Percentiles rank a stretch among this genome's conserved stretches.
phyloP scores from a whole-genome alignment of 2,113 vertebrate genomes.

The Motacilla tschutschensis region DNA sequence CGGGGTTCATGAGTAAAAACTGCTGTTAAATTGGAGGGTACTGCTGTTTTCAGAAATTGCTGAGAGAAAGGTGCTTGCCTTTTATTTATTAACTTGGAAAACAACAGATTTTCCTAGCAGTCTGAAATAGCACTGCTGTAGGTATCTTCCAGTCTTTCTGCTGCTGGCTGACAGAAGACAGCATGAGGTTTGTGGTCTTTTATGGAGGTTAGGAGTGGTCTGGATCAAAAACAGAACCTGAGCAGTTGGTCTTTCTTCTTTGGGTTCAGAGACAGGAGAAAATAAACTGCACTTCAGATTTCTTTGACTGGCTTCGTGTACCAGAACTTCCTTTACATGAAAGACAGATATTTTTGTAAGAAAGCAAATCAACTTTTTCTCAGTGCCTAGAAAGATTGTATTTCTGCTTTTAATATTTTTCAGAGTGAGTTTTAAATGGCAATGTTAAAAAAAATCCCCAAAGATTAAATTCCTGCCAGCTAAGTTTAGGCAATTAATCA shows the following conservation, averaged over 20 bases:
- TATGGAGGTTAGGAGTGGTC: background rate
- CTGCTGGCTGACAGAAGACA: background rate
- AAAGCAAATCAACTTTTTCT: background rate
- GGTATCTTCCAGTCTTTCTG: background rate
- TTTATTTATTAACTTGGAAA: background rate
- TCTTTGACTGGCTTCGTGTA: background rate
- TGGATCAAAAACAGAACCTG: background rate
- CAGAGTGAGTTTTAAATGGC: background rate
- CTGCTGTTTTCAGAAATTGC: background rate
- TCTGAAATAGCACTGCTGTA: background rate
- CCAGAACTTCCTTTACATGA: background rate
- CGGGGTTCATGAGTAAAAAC: rapidly evolving
- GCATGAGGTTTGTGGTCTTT: background rate
- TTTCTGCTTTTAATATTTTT: background rate
- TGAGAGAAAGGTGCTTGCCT: background rate
- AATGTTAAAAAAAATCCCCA: background rate
- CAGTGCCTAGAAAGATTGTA: background rate
- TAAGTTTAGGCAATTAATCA: background rate
- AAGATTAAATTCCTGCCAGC: background rate
- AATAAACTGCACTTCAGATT: background rate
- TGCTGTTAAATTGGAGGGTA: background rate
- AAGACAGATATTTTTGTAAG: background rate
- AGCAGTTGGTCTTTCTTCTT: background rate
- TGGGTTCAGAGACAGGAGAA: background rate
- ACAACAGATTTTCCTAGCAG: background rate